These are phyloP conservation scores for Gallinago undulata DNA, from an alignment of 2,113 vertebrate species.

Conservation along the genomic window DNA sequence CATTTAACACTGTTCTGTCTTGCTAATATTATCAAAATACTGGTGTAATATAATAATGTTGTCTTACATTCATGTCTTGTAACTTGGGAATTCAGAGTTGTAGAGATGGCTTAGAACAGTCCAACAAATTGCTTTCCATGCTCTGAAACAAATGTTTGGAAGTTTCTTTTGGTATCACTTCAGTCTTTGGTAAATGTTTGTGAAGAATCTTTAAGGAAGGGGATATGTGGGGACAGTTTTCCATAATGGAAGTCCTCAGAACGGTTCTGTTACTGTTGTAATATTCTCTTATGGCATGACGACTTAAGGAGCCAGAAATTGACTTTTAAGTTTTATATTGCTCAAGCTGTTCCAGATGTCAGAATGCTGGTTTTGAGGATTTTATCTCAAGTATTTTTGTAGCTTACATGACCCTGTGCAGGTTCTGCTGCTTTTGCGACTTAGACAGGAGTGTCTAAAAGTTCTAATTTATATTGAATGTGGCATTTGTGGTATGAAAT, in stretches of 20 bases:
- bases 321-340: not conserved
- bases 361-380: not conserved
- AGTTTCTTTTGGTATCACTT: not conserved
- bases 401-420: not conserved
- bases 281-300: not conserved
- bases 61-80: not conserved
- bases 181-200: not conserved
- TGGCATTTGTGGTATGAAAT: not conserved
- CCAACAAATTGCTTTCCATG: not conserved
- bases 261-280: not conserved
- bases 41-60: not conserved
- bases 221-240: not conserved
- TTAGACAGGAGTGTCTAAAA: not conserved
- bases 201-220: not conserved
- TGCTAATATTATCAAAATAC: not conserved
- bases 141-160: not conserved
- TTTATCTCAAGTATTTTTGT: not conserved
- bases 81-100: not conserved
- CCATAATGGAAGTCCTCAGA: not conserved
- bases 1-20: not conserved
- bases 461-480: not conserved
- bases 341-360: conserved; percentile 1
- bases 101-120: not conserved
- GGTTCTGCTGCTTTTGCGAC: not conserved
- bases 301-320: not conserved